A percentile compares a stretch with the other conserved stretches of the same genome.
These are phyloP conservation scores for Lasioglossum villosulum DNA, from an alignment of 2,888 invertebrate species.

Conservation along the genomic window DNA sequence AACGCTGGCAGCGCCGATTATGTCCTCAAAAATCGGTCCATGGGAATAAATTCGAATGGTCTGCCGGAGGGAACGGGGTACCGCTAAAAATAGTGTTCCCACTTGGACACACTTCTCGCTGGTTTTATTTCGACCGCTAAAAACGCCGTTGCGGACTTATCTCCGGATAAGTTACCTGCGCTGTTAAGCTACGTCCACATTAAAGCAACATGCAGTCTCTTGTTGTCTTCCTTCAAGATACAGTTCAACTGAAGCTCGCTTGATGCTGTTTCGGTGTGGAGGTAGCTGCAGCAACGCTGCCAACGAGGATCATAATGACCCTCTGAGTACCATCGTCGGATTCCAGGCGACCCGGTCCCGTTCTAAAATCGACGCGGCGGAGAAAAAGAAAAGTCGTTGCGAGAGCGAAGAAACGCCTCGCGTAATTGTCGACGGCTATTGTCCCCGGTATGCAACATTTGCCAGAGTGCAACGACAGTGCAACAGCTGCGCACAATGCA, in stretches of 20 bases:
- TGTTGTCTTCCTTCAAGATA: background rate
- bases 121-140: background rate
- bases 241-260: background rate
- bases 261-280: background rate
- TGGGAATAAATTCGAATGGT: background rate
- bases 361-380: background rate
- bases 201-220: too few species aligned
- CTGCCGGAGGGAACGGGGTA: background rate
- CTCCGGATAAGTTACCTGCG: background rate
- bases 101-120: background rate
- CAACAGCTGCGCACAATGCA: background rate
- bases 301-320: background rate
- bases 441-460: background rate
- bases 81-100: background rate
- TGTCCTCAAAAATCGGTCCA: background rate
- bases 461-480: background rate
- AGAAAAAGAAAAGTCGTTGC: background rate
- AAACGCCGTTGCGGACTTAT: background rate
- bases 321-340: background rate
- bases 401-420: background rate
- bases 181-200: background rate
- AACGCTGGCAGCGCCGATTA: background rate
- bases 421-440: background rate
- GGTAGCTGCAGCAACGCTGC: background rate
- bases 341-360: slow-evolving; percentile 1